phyloP scores from a whole-genome alignment of 2,113 vertebrate genomes.

The Pelobates fuscus region DNA sequence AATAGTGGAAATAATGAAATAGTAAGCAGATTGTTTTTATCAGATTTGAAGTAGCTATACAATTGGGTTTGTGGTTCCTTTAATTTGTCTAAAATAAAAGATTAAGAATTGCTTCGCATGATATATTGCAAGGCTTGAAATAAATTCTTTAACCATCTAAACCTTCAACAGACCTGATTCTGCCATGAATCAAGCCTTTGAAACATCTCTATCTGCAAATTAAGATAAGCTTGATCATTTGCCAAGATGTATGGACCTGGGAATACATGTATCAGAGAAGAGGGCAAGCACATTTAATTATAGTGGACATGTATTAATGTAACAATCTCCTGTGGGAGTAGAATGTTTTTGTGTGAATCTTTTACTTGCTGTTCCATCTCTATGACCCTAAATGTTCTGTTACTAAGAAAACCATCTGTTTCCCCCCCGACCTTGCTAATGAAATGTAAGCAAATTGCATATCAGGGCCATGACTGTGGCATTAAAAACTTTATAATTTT shows the following conservation, averaged over 20 bases:
- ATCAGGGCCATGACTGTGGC: too few relatives aligned
- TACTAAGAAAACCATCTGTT: slow-evolving; percentile 36
- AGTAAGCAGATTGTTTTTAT: too few relatives aligned
- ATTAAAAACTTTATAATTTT: too few relatives aligned
- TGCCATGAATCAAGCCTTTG: slow-evolving; percentile 21
- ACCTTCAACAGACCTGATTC: background rate
- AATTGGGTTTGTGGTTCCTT: too few relatives aligned
- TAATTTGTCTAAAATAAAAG: background rate
- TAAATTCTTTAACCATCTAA: background rate
- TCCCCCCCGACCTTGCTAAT: background rate
- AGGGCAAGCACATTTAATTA: slow-evolving; percentile 41
- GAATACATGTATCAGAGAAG: slow-evolving; percentile 27
- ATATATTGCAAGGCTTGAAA: background rate
- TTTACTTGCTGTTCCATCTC: slow-evolving; percentile 2
- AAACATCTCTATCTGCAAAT: slow-evolving; percentile 38
- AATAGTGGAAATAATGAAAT: too few relatives aligned
- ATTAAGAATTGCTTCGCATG: background rate
- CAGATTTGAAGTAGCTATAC: too few relatives aligned
- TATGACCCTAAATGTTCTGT: slow-evolving; percentile 15
- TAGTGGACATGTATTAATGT: slow-evolving; percentile 44
- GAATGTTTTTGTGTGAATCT: slow-evolving; percentile 22
- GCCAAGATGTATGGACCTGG: slow-evolving; percentile 26
- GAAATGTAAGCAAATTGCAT: background rate
- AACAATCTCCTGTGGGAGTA: slow-evolving; percentile 18
- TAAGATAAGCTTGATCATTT: slow-evolving; percentile 37